Conservation (phyloP, 37 sponge, comb jelly and placozoan genomes). For the Geodia barretti region DNA sequence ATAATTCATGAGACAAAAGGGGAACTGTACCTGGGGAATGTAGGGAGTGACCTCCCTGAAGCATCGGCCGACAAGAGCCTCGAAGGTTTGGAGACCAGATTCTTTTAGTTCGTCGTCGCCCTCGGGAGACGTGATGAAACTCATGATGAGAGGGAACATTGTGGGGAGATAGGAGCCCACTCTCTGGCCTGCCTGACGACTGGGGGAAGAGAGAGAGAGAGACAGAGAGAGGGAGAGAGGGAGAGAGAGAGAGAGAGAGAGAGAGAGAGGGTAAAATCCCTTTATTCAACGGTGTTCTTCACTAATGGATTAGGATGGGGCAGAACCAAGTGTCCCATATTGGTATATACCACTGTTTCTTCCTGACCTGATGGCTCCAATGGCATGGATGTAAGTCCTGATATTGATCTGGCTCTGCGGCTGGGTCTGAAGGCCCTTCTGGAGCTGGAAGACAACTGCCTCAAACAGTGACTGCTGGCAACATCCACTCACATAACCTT, state of each 20-base stretch:
- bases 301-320: too few species aligned
- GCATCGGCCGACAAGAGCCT: slow-evolving; percentile 83
- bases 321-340: too few species aligned
- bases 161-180: slow-evolving; percentile 68
- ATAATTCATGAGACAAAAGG: neutral
- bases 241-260: neutral
- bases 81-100: slow-evolving; percentile 92
- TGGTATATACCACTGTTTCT: neutral
- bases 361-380: slow-evolving; percentile 73
- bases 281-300: too few species aligned
- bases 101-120: slow-evolving; percentile 89
- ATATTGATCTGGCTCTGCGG: slow-evolving; percentile 54
- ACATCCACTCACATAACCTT: slow-evolving; percentile 65
- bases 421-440: slow-evolving; percentile 27
- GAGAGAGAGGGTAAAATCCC: neutral
- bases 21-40: slow-evolving; percentile 63
- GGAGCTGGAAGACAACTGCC: slow-evolving; percentile 47
- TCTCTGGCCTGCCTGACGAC: slow-evolving; percentile 95
- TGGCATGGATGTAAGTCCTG: slow-evolving; percentile 83
- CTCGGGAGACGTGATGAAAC: slow-evolving; percentile 48
- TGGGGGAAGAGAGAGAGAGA: neutral
- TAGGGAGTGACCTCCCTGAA: slow-evolving; percentile 90
- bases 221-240: neutral
- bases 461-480: slow-evolving; percentile 66
- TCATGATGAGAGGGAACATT: slow-evolving; percentile 84